These are phyloP conservation scores for Phenacoccus solenopsis DNA, from an alignment of 1,140 invertebrate genomes.

Conservation along the genomic window DNA sequence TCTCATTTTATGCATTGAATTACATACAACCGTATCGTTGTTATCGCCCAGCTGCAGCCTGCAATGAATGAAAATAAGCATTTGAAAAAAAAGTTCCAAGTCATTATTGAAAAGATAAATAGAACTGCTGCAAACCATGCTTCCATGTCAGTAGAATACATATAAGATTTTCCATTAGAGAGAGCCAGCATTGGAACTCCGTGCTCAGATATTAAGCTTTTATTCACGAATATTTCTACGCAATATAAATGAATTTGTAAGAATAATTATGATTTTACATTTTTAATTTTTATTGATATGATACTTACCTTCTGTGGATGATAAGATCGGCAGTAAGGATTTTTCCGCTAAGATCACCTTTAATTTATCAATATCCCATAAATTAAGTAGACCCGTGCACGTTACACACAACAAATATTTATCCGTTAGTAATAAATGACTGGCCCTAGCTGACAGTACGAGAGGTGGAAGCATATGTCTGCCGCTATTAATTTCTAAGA, in stretches of 20 bases:
- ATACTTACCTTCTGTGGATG: neutral
- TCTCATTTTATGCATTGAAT: slow-evolving; percentile 22
- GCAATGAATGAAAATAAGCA: slow-evolving; percentile 20
- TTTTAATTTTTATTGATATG: too few species aligned
- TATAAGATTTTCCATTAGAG: slow-evolving; percentile 52
- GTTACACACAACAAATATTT: slow-evolving; percentile 32
- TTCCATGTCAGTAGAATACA: slow-evolving; percentile 46
- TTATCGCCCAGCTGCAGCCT: slow-evolving; percentile 39
- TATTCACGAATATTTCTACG: slow-evolving; percentile 35
- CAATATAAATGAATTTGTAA: neutral
- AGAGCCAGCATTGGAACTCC: slow-evolving; percentile 50
- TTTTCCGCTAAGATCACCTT: slow-evolving; percentile 4
- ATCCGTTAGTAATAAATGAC: slow-evolving; percentile 35
- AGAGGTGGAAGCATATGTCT: slow-evolving; percentile 46
- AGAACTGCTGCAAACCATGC: slow-evolving; percentile 40
- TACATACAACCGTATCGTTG: slow-evolving; percentile 37
- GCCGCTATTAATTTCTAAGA: slow-evolving; percentile 42
- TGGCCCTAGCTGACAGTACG: slow-evolving; percentile 44
- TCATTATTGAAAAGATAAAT: too few species aligned
- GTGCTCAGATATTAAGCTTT: slow-evolving; percentile 43
- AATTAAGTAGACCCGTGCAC: slow-evolving; percentile 32
- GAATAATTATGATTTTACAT: neutral
- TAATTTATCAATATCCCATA: slow-evolving; percentile 31
- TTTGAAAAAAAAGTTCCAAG: neutral
- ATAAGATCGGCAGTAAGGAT: slow-evolving; percentile 5